phyloP scores from a whole-genome alignment of 92 coral and sea anemone genomes.

The Porites cylindrica region DNA sequence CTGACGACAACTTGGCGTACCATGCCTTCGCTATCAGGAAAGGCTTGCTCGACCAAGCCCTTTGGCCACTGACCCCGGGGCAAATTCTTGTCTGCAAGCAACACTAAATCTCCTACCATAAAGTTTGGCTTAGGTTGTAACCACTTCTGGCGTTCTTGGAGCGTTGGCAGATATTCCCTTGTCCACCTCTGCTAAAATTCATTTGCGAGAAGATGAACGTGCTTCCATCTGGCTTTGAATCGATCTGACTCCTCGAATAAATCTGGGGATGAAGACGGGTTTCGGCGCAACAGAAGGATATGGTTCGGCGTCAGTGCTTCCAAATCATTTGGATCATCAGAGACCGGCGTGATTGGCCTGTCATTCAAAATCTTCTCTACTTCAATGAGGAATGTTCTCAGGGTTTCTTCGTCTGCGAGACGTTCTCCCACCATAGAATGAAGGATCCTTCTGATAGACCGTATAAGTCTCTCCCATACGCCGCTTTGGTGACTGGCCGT shows the following conservation, averaged over 20 bases:
- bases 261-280: no score
- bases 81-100: constrained; percentile 47
- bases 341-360: constrained; percentile 18
- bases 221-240: constrained; percentile 64
- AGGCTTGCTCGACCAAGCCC: constrained; percentile 62
- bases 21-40: constrained; percentile 55
- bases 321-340: no score
- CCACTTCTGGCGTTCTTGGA: constrained; percentile 74
- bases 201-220: no score
- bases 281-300: no score
- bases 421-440: no score
- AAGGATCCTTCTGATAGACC: constrained; percentile 19
- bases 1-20: constrained; percentile 64
- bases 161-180: no score
- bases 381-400: no score
- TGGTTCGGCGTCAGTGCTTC: no score
- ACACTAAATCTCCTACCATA: constrained; percentile 65
- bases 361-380: no score
- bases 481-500: constrained; percentile 35
- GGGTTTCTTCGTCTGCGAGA: no score
- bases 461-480: constrained; percentile 56
- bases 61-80: constrained; percentile 75
- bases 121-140: constrained; percentile 52
- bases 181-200: no score
- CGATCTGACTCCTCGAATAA: constrained; percentile 43